Evolutionary conservation across 2,888 invertebrate species (phyloP), one percentile per base, ranked within the genome.

Genomic region (Chrysopilus asiliformis): DNA sequence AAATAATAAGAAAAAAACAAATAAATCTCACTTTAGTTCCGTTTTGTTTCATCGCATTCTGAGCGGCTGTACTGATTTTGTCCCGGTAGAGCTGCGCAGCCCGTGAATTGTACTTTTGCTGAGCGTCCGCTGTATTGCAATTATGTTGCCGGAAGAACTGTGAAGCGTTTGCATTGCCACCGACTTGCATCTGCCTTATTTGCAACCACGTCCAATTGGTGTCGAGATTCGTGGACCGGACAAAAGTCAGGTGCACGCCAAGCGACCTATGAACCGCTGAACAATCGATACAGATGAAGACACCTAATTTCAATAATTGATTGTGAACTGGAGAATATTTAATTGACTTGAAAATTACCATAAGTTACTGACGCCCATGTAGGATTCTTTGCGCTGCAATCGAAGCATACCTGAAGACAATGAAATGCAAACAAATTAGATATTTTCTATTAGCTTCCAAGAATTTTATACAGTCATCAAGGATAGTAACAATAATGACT

Each of bases 201-300:
- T 98, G 97, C 41, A 83, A 67, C 94, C 94, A 97, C 50, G 94
- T 94, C 98, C 98, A 99, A 62, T 90, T 95, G 36, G 94, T 95
- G 62, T 99, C 98, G 44, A 99, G 74, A 63, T 97, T 94, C 39
- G 95, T 97, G 29, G 97, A 98, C 32, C 95, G 73, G 28, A 99
- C 95, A 66, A 98, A 97, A 18, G 93, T 89, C 47, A 98, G 68
- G 68, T 93, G 98, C 39, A 97, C 97, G 33, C 97, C 97, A 41
- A 97, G 72, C 52, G 85, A 80, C 46, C 97, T 77, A 66, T 97
- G 97, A 36, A 94, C 90, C 4, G 98, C 97, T 4, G 97, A 97
- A 64, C 98, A 99, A 66, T 99, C 98, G 63, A 99, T 86, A 66
- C 98, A 99, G 51, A 99, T 84, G 67, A 99, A 98, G 45, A 99